Base-by-base conservation (phyloP, 2,113 vertebrate genomes). In the Psittacula cyanocephala region DNA sequence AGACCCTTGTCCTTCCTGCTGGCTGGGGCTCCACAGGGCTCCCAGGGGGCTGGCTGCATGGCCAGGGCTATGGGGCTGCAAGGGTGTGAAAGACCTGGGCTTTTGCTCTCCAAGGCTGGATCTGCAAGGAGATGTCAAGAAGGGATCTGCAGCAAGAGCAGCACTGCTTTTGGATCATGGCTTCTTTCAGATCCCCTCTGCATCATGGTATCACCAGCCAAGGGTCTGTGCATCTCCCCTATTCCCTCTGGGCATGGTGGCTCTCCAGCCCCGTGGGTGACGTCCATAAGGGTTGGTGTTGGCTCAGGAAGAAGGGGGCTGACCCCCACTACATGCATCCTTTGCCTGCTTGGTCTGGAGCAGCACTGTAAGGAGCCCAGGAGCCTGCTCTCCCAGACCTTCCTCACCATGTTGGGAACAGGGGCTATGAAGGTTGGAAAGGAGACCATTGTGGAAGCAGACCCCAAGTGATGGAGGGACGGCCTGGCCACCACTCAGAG, bases 171-270 rank as follows among this genome's bases (percentile, higher is more conserved):
- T 4, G 12, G 35, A 55, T 79, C 11, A 35, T 3, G 9, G n/a
- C 12, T 85, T 28, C 62, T 93, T 74, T 85, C 70, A 70, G n/a
- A 52, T 37, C 16, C 49, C 49, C 44, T 63, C 62, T 49, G 81
- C 1, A 3, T 35, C 41, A 14, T 0, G 0, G 31, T 27, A 7
- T 53, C 71, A 68, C 52, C 3, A 2, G 35, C 17, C 15, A 7
- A 10, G 41, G 43, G 11, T 3, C 25, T 64, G 31, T 6, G 2
- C 41, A 35, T 67, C 31, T 71, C 9, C 53, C 49, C 24, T 13
- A 17, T 68, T 71, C 39, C 37, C 20, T 75, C 35, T 1, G 1
- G n/a, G 33, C 33, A 50, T 0, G 2, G n/a, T 49, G 46, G 37
- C 4, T 87, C 46, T 85, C 46, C 50, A 70, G 0, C 9, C 24